These are phyloP conservation scores for Chloroceryle aenea DNA, from an alignment of 2,113 vertebrate species.

Conservation along the genomic window DNA sequence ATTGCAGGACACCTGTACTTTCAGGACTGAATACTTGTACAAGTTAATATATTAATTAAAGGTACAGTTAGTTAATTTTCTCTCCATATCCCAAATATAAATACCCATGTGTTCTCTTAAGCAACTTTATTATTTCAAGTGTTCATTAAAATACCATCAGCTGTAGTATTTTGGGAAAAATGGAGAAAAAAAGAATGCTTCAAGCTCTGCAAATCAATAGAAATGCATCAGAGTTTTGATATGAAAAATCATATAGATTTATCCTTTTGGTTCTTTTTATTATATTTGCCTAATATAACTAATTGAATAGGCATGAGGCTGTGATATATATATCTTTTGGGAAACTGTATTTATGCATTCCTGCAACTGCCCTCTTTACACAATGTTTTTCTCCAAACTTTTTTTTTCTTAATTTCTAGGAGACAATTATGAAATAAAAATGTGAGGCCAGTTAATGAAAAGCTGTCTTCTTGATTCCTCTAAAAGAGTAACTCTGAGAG, in stretches of 20 bases:
- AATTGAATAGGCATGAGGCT: neutral
- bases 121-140: constrained; percentile 53
- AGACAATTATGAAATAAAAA: neutral
- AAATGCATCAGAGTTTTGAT: constrained; percentile 22
- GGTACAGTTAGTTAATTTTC: constrained; percentile 32
- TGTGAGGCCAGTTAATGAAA: neutral
- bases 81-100: constrained; percentile 28
- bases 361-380: neutral
- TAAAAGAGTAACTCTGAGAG: constrained; percentile 20
- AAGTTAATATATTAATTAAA: constrained; percentile 55
- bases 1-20: neutral
- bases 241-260: neutral
- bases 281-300: neutral
- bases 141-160: constrained; percentile 73
- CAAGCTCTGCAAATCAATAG: constrained; percentile 65
- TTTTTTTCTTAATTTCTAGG: neutral
- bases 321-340: neutral
- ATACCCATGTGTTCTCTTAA: constrained; percentile 48
- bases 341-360: neutral
- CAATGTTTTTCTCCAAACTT: neutral
- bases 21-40: neutral
- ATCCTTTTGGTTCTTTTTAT: neutral
- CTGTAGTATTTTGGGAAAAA: constrained; percentile 53
- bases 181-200: constrained; percentile 57
- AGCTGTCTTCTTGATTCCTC: neutral